A percentile compares a stretch with the other conserved stretches of the same genome.
phyloP scores from a whole-genome alignment of 2,113 vertebrate genomes.

The Pachycephala philippinensis region DNA sequence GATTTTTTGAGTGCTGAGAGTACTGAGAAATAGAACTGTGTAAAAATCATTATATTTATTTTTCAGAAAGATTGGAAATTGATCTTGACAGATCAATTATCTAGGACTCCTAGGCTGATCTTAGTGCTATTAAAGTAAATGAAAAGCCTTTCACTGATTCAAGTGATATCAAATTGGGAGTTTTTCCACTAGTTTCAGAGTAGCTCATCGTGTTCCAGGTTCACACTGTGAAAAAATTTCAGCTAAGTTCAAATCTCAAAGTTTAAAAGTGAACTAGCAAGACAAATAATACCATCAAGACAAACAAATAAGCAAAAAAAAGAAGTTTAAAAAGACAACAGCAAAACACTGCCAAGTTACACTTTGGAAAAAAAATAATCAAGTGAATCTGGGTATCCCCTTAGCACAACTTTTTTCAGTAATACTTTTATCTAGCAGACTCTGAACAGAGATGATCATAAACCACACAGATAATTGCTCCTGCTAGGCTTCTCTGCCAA shows the following conservation, averaged over 20 bases:
- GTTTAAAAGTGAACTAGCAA: background rate
- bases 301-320: background rate
- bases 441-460: background rate
- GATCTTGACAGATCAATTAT: constrained; percentile 50
- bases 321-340: background rate
- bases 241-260: background rate
- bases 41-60: constrained; percentile 44
- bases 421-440: background rate
- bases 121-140: constrained; percentile 9
- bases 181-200: background rate
- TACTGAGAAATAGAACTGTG: background rate
- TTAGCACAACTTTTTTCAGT: background rate
- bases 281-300: background rate
- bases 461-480: constrained; percentile 1
- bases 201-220: background rate
- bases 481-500: constrained; percentile 15
- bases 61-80: constrained; percentile 51
- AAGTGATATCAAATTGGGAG: background rate
- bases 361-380: background rate
- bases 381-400: background rate
- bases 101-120: constrained; percentile 27
- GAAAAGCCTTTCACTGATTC: constrained; percentile 30
- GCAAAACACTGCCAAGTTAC: background rate
- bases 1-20: background rate
- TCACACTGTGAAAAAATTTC: background rate